Evolutionary conservation across 2,888 invertebrate species (phyloP), one percentile per base, ranked within the genome.

Genomic region (Enchytraeus crypticus): DNA sequence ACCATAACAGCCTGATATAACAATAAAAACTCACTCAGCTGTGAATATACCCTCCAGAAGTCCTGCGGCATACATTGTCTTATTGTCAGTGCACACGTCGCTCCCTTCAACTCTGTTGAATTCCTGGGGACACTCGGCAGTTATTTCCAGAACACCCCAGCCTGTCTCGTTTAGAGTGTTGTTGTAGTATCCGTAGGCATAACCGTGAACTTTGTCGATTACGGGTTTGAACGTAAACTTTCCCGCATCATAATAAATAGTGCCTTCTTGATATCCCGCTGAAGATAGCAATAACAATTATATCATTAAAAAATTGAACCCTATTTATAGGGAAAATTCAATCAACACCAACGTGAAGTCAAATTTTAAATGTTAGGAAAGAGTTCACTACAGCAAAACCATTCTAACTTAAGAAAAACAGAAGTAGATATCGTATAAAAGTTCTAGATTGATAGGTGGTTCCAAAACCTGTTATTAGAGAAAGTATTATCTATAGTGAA

Each of bases 61-160:
- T 0, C 77, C 77, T 4, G 77, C 74, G 49, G 73, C 75, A 69
- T 66, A 76, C 73, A 74, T 73, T 38, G 72, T 64, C 27, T 73
- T 70, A 4, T 54, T 51, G 61, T 76, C 70, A 4, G 34, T 54
- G 43, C 54, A 38, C 5, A 23, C 26, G 11, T 11, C 38, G 38
- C 18, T 38, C 11, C 38, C 18, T 38, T 11, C 38, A 8, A 8
- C 38, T 18, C 38, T 38, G 11, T 18, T 18, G 18, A 8, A 38
- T n/a, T 49, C 54, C 3, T 43, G 51, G 0, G 70, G 71, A 49
- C 71, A 57, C 0, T 75, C 76, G 21, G 75, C 70, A 1, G 57
- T 61, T 18, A 77, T 70, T 53, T 77, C 71, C 47, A 77, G 70
- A 21, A 75, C 70, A 2, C 74, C 75, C 77, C 77, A 77, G 3